Base-by-base conservation (phyloP, 2,113 vertebrate species). In the Lampris megalopsis region DNA sequence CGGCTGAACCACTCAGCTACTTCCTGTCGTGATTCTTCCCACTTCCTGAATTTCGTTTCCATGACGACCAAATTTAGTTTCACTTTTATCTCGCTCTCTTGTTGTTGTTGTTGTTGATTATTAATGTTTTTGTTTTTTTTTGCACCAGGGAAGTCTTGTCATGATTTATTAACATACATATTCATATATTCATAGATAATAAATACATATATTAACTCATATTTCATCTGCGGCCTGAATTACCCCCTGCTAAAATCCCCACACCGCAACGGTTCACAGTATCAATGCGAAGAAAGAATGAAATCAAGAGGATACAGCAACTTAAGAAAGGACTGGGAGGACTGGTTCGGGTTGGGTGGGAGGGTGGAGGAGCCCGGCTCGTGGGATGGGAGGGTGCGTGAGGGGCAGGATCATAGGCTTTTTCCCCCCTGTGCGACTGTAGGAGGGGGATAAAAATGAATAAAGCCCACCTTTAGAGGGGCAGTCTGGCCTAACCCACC, bases 161-260 rank as follows among this genome's bases (percentile, higher is more conserved):
- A 86, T 92, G 87, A 86, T 89, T 91, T 92, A 92, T 91, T 90
- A 93, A 94, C 92, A 93, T 89, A 91, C 91, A 92, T 93, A 91
- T 92, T 91, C 80, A 90, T 90, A 91, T 93, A 91, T 93, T 89
- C 81, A 91, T 92, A 92, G 92, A 93, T 91, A 90, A 92, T 94
- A 78, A 88, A 88, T 90, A 93, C 91, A 92, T 93, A 86, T 93
- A 91, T 92, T 89, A 91, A 90, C 85, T 90, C 88, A 77, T 81
- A 73, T 78, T 89, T 84, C 81, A 89, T 87, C 87, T 86, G 89
- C 88, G 78, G 87, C 79, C 79, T 86, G 87, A 88, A 74, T 81
- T 86, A 63, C 88, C 92, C 90, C 88, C 82, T 90, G 92, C 83
- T 84, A 68, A 86, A 87, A 79, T 82, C 82, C 84, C 80, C 47